Percentiles rank a stretch among this genome's conserved stretches.
These are phyloP conservation scores for Agraylea sexmaculata DNA, from an alignment of 1,140 invertebrate genomes.

Conservation along the genomic window DNA sequence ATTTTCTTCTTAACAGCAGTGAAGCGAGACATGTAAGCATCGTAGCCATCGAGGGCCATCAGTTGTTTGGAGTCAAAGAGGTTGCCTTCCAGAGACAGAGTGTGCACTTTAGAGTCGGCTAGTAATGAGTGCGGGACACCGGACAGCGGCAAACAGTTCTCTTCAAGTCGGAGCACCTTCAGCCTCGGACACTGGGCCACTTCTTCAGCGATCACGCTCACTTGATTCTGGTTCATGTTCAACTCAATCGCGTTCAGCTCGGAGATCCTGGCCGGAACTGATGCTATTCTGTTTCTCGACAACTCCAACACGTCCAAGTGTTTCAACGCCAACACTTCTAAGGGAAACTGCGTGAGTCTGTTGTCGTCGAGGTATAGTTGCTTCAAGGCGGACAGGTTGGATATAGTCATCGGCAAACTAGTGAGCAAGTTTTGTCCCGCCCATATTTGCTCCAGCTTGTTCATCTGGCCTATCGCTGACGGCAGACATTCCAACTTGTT, in stretches of 20 bases:
- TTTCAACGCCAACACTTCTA: conserved; percentile 64
- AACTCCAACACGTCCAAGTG: conserved; percentile 84
- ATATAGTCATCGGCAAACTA: conserved; percentile 54
- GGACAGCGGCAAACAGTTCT: conserved; percentile 83
- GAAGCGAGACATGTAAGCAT: conserved; percentile 78
- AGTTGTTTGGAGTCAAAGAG: conserved; percentile 90
- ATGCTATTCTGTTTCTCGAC: conserved; percentile 76
- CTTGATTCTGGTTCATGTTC: conserved; percentile 87
- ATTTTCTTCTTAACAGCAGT: conserved; percentile 96
- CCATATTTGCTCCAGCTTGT: conserved; percentile 76
- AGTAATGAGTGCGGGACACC: conserved; percentile 68
- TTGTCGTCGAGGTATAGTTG: conserved; percentile 70
- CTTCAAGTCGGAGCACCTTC: conserved; percentile 86
- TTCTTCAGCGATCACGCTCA: conserved; percentile 67
- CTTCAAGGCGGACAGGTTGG: conserved; percentile 59
- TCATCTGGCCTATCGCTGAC: conserved; percentile 58
- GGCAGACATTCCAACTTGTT: conserved; percentile 60
- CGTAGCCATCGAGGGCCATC: conserved; percentile 79
- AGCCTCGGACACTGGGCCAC: conserved; percentile 74
- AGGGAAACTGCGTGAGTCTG: conserved; percentile 67
- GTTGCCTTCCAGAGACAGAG: conserved; percentile 86
- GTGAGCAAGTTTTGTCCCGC: conserved; percentile 57
- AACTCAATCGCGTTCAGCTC: conserved; percentile 74
- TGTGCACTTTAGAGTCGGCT: conserved; percentile 76
- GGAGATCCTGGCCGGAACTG: conserved; percentile 61